Percentiles rank a stretch among this genome's conserved stretches.
phyloP scores from a whole-genome alignment of 2,113 vertebrate species.

The Centrocercus urophasianus region DNA sequence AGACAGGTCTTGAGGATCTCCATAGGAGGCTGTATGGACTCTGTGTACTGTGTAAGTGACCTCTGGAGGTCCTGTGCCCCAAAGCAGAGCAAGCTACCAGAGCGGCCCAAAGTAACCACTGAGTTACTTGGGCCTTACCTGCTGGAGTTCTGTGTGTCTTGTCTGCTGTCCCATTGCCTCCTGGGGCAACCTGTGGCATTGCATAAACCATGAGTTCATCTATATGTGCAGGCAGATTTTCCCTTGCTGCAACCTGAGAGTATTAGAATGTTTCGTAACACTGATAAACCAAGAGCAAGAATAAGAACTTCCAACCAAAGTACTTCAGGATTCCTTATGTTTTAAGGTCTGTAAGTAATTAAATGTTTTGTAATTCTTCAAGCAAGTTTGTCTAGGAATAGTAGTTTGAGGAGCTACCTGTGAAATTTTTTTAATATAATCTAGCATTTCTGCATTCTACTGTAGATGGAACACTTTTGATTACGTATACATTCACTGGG shows the following conservation, averaged over 20 bases:
- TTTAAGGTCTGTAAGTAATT: background rate
- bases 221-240: background rate
- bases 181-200: too few relatives aligned
- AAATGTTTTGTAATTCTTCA: background rate
- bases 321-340: background rate
- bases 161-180: rapidly evolving
- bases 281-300: background rate
- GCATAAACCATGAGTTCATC: background rate
- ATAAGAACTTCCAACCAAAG: background rate
- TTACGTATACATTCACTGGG: background rate
- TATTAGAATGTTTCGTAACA: background rate
- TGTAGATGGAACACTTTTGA: background rate
- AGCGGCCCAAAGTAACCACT: background rate
- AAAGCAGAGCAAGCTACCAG: background rate
- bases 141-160: background rate
- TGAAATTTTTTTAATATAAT: background rate
- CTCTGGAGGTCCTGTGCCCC: background rate
- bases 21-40: too few relatives aligned
- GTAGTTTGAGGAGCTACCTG: background rate
- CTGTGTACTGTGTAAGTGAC: background rate
- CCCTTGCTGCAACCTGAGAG: background rate
- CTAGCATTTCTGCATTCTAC: background rate
- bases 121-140: background rate
- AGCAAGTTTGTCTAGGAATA: background rate
- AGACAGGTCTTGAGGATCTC: too few relatives aligned